A percentile compares a stretch with the other conserved stretches of the same genome.
phyloP scores from a whole-genome alignment of 2,113 vertebrate species.

The Seriola dumerili region DNA sequence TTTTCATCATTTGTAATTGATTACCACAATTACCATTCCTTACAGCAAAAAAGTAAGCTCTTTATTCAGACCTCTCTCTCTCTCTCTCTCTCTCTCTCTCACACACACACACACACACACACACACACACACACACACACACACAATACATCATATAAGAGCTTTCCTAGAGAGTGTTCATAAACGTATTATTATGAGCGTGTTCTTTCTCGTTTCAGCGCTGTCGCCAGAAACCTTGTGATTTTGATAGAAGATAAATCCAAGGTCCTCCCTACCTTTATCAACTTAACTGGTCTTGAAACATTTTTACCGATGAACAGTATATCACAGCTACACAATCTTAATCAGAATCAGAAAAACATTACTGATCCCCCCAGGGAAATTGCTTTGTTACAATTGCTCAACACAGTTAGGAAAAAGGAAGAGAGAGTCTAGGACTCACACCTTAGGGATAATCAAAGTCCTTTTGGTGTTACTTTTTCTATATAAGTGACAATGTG shows the following conservation, averaged over 20 bases:
- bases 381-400: too few relatives aligned
- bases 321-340: not conserved
- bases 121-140: not conserved
- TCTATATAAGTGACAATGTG: too few relatives aligned
- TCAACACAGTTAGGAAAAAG: too few relatives aligned
- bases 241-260: constrained; percentile 2
- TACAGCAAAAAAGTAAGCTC: not conserved
- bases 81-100: not conserved
- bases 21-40: constrained; percentile 8
- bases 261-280: not conserved
- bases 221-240: not conserved
- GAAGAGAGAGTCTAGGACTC: too few relatives aligned
- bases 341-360: too few relatives aligned
- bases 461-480: too few relatives aligned
- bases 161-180: not conserved
- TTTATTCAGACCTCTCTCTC: not conserved
- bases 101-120: not conserved
- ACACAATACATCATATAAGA: not conserved
- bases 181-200: not conserved
- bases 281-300: constrained; percentile 10
- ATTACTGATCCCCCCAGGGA: too few relatives aligned
- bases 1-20: constrained; percentile 12
- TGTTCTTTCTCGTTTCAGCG: not conserved
- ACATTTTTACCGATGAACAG: constrained; percentile 1
- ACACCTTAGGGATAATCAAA: too few relatives aligned